These are phyloP conservation scores for Pimephales promelas DNA, from an alignment of 2,113 vertebrate genomes.

Conservation along the genomic window DNA sequence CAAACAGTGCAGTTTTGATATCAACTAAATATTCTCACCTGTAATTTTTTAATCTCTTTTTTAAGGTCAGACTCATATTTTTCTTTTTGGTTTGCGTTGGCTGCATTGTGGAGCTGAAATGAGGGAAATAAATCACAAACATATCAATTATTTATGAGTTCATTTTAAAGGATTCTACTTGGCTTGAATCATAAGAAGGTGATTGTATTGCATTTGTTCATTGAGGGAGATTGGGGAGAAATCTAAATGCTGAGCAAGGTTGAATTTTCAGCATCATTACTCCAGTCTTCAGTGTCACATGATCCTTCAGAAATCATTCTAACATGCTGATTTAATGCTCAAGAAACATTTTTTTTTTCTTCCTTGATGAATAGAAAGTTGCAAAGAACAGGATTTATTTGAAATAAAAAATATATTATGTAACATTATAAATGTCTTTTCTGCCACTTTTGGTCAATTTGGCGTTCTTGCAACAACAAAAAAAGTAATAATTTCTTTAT, in stretches of 20 bases:
- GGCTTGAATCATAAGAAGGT: too few relatives aligned
- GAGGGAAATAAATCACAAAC: neutral
- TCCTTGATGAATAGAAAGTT: too few relatives aligned
- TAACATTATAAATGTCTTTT: too few relatives aligned
- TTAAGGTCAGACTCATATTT: slow-evolving; percentile 85
- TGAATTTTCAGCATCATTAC: neutral
- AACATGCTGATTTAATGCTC: neutral
- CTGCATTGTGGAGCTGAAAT: slow-evolving; percentile 80
- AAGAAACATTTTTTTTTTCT: neutral
- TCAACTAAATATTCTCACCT: slow-evolving; percentile 66
- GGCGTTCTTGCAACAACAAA: too few relatives aligned
- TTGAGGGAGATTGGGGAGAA: neutral
- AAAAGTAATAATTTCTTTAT: too few relatives aligned
- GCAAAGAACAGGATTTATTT: too few relatives aligned
- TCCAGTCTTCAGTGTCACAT: neutral
- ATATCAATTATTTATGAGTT: too few relatives aligned
- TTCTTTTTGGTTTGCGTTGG: slow-evolving; percentile 85
- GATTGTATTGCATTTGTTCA: neutral
- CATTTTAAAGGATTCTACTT: too few relatives aligned
- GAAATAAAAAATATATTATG: too few relatives aligned
- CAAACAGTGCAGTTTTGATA: neutral
- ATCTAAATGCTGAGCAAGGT: neutral
- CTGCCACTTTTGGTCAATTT: too few relatives aligned
- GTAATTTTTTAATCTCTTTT: slow-evolving; percentile 86
- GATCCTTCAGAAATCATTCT: neutral